Conservation (phyloP, 2,113 vertebrate genomes). For the Ia io region DNA sequence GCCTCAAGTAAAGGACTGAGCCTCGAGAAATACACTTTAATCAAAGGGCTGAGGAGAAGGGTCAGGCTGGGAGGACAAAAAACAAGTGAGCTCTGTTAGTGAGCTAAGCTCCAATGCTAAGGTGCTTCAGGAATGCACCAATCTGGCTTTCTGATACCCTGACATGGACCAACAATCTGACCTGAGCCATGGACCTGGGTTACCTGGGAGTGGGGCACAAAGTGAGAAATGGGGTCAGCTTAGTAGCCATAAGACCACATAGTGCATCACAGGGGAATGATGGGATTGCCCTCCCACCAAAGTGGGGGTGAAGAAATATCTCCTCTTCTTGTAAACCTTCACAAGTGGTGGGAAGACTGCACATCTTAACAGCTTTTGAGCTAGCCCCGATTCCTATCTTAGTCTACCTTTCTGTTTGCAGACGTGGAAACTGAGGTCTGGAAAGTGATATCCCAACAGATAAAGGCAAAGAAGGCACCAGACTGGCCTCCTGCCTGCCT, state of each 20-base stretch:
- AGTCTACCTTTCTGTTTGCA: neutral
- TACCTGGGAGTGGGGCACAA: neutral
- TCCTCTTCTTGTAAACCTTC: neutral
- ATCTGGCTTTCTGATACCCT: no score
- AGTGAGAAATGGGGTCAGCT: neutral
- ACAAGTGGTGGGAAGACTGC: neutral
- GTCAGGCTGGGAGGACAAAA: neutral
- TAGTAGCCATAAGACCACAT: neutral
- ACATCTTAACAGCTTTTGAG: neutral
- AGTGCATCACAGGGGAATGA: neutral
- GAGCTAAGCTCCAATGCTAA: neutral
- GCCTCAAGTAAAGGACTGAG: neutral
- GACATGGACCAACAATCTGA: rapidly evolving
- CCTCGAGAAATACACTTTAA: neutral
- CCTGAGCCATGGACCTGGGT: neutral
- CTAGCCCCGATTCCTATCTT: neutral
- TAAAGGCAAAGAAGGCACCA: neutral
- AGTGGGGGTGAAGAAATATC: neutral
- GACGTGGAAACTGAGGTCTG: neutral
- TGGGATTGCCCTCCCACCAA: neutral
- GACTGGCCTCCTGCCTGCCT: neutral
- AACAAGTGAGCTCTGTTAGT: neutral
- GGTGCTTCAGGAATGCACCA: neutral
- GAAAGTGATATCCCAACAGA: neutral
- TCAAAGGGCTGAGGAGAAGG: neutral